A percentile compares a stretch with the other conserved stretches of the same genome.
These are phyloP conservation scores for Polietes domitor DNA, from an alignment of 2,888 invertebrate species.

Conservation along the genomic window DNA sequence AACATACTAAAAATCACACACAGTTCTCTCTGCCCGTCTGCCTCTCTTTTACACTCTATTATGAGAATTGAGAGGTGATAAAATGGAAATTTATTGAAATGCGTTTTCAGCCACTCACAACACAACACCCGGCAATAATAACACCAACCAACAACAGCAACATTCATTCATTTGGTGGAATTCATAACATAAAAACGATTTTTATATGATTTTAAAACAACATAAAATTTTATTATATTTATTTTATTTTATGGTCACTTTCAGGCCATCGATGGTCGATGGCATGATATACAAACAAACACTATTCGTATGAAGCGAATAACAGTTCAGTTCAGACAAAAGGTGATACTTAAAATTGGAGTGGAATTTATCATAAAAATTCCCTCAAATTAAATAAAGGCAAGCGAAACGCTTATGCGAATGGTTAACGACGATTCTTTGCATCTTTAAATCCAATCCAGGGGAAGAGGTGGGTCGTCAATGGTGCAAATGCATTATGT, in stretches of 20 bases:
- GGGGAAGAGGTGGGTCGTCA: background rate
- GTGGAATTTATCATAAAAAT: conserved; percentile 30
- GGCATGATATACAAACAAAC: background rate
- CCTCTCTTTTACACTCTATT: background rate
- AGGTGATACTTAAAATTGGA: conserved; percentile 16
- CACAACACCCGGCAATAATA: background rate
- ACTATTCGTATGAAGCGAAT: no score
- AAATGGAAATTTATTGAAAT: conserved; percentile 56
- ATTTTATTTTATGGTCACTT: conserved; percentile 25
- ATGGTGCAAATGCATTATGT: background rate
- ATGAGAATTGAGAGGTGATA: conserved; percentile 34
- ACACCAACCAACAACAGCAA: background rate
- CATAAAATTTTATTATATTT: conserved; percentile 24
- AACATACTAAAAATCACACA: background rate
- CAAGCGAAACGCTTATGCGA: background rate
- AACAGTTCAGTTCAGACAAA: background rate
- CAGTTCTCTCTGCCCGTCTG: conserved; percentile 4
- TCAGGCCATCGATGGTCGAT: background rate
- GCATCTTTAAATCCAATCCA: background rate
- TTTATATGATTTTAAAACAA: conserved; percentile 30
- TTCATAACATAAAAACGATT: conserved; percentile 6
- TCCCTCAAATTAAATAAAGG: conserved; percentile 8
- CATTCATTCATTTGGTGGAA: background rate
- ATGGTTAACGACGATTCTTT: no score
- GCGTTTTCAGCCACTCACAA: conserved; percentile 21